Base-by-base conservation (phyloP, 2,888 invertebrate genomes). In the Caenorhabditis imperialis region DNA sequence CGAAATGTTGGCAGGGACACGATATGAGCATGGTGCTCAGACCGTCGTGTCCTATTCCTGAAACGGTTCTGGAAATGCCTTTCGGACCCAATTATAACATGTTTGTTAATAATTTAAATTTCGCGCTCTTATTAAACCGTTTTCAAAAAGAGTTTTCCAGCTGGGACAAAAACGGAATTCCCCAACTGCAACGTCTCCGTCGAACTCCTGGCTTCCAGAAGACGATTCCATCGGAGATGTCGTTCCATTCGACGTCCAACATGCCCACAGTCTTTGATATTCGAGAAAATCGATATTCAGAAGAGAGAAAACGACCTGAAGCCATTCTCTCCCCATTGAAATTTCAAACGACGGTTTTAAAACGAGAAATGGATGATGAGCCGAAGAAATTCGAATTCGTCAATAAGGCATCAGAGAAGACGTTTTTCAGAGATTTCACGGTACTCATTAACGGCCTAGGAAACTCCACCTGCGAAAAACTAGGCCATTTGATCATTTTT, bases 1-100 rank as follows among this genome's bases (percentile, higher is more conserved):
- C 70, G 1, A 65, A 71, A 35, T 51, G 73, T 35, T 75, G 70
- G 70, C 67, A 77, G 30, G 79, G 75, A 1, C 75, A 79, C 50
- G 62, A 65, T 48, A 60, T 74, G 51, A 61, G 30, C 16, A 63
- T 72, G 47, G 67, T 79, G 1, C 23, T 77, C 20, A 38, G 63
- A 16, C 18, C 35, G 10, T 33, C 53, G 33, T 63, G 60, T 16
- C 54, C 54, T 4, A 20, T 69, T 18, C 69, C 74, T 1, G 47
- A 53, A 27, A 35, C 63, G 10, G 3, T 0, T 4, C 10, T 20
- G 0, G 10, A 51, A 2, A 1, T 12, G 8, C 63, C 69, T 23
- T 63, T 70, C 10, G 69, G 61, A 1, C 4, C 38, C 6, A 45
- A 57, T 37, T 50, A 27, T 50, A 30, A 40, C 16, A 3, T n/a